phyloP scores from a whole-genome alignment of 2,888 invertebrate species.

The Acrobasis suavella region DNA sequence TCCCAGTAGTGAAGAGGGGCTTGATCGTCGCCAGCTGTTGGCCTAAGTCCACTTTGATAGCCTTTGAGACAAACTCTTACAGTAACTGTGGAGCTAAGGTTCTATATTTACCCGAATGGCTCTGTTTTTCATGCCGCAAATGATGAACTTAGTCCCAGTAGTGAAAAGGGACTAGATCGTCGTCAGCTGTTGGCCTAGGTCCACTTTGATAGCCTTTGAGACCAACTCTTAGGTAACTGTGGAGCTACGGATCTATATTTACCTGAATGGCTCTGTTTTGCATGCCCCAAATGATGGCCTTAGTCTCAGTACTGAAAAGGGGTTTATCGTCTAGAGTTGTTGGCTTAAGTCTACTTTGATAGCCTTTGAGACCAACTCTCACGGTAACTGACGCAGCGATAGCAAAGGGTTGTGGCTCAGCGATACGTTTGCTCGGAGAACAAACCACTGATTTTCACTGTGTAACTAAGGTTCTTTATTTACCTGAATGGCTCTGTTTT shows the following conservation, averaged over 20 bases:
- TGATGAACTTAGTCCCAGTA: constrained; percentile 93
- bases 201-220: constrained; percentile 46
- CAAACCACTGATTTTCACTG: too few species aligned
- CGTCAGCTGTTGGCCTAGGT: constrained; percentile 54
- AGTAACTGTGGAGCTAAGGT: too few species aligned
- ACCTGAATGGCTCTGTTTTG: constrained; percentile 89
- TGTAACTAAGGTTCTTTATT: neutral
- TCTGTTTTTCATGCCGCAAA: constrained; percentile 96
- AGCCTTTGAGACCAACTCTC: constrained; percentile 26
- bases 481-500: constrained; percentile 87
- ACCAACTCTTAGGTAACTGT: too few species aligned
- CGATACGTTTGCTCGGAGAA: too few species aligned
- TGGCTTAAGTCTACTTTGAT: constrained; percentile 62
- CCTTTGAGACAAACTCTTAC: too few species aligned
- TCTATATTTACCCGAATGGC: constrained; percentile 70
- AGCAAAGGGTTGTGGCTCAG: too few species aligned
- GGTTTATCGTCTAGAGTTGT: constrained; percentile 62
- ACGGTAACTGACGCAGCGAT: too few species aligned
- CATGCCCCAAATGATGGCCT: constrained; percentile 99
- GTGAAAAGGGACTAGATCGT: constrained; percentile 86
- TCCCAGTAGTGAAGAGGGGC: constrained; percentile 89
- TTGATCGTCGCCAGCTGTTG: constrained; percentile 50
- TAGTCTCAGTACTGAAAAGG: constrained; percentile 92
- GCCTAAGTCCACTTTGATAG: constrained; percentile 60
- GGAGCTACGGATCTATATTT: neutral